phyloP scores from a whole-genome alignment of 2,888 invertebrate genomes.

The Dastarcus helophoroides region DNA sequence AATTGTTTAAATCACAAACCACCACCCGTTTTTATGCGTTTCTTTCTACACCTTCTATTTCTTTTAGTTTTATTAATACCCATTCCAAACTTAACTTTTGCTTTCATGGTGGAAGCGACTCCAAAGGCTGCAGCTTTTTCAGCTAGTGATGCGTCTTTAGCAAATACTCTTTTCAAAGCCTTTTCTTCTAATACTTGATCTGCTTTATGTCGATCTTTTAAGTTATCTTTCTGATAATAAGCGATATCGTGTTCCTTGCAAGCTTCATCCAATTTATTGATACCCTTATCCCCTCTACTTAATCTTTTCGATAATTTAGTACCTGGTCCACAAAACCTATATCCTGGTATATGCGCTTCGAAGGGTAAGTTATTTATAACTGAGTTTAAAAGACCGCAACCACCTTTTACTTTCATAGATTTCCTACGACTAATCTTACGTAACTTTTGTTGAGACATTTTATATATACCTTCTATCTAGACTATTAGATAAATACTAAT shows the following conservation, averaged over 20 bases:
- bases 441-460: constrained; percentile 5
- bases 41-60: background rate
- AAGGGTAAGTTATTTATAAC: constrained; percentile 15
- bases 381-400: constrained; percentile 13
- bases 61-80: constrained; percentile 1
- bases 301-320: constrained; percentile 20
- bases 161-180: constrained; percentile 17
- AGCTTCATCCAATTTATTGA: constrained; percentile 18
- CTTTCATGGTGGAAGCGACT: constrained; percentile 19
- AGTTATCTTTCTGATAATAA: constrained; percentile 9
- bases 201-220: constrained; percentile 2
- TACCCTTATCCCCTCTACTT: constrained; percentile 22
- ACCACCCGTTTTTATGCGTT: background rate
- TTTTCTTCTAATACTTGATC: constrained; percentile 5
- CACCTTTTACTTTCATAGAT: constrained; percentile 6
- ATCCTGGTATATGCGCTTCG: constrained; percentile 16
- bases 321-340: constrained; percentile 20
- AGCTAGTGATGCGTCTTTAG: constrained; percentile 16
- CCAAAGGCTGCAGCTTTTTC: constrained; percentile 12
- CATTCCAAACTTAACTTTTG: constrained; percentile 18
- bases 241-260: constrained; percentile 22
- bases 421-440: background rate
- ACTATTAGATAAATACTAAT: too few species aligned
- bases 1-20: constrained; percentile 2
- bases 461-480: too few species aligned